Conservation (phyloP, 2,113 vertebrate genomes). For the Rhineura floridana region DNA sequence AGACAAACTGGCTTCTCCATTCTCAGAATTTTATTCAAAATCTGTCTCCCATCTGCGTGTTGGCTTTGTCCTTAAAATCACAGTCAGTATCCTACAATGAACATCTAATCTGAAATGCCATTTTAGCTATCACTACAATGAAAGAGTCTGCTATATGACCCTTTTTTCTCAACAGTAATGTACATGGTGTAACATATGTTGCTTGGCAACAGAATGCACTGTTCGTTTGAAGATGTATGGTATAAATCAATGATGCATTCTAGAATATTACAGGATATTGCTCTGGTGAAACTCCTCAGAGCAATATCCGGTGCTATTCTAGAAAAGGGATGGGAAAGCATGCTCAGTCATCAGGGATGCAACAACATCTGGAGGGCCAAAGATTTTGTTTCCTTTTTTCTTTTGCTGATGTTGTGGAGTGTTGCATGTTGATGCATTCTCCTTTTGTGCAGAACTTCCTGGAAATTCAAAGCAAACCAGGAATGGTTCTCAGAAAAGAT, state of each 20-base stretch:
- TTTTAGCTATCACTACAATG: constrained; percentile 35
- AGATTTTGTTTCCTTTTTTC: not conserved
- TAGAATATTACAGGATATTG: not conserved
- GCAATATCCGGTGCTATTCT: not conserved
- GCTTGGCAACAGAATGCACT: not conserved
- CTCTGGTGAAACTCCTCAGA: not conserved
- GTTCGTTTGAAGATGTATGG: constrained; percentile 1
- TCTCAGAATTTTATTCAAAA: constrained; percentile 71
- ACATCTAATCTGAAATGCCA: constrained; percentile 49
- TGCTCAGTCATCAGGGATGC: too few relatives aligned
- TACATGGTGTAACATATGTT: not conserved
- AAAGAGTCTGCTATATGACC: constrained; percentile 30
- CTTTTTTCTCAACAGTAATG: constrained; percentile 28
- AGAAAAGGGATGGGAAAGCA: too few relatives aligned
- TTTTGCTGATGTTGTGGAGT: not conserved
- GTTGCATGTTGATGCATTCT: not conserved
- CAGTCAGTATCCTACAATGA: constrained; percentile 60
- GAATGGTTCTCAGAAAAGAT: not conserved
- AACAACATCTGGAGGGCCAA: too few relatives aligned
- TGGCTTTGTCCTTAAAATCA: constrained; percentile 71
- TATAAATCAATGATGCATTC: not conserved
- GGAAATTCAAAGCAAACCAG: not conserved
- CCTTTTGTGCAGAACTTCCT: not conserved
- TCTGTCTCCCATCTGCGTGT: constrained; percentile 78
- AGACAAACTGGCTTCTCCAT: constrained; percentile 79